Conservation (phyloP, 30 jellyfish, hydroid and myxozoan genomes). For the Phacellophora camtschatica region DNA sequence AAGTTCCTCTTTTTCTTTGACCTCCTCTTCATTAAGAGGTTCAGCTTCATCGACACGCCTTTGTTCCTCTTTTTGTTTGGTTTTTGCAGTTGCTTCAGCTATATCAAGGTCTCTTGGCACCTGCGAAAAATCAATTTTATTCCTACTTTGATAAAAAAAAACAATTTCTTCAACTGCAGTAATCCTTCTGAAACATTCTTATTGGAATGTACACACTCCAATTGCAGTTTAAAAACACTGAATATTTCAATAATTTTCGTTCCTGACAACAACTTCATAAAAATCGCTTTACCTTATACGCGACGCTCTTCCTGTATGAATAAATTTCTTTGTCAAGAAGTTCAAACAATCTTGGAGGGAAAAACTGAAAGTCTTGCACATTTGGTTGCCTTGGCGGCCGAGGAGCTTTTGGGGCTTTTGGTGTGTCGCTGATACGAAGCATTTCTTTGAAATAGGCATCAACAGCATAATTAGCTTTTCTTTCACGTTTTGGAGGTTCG, state of each 20-base stretch:
- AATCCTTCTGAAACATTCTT: no score
- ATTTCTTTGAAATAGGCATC: slow-evolving; percentile 95
- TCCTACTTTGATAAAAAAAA: no score
- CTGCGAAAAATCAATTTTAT: slow-evolving; percentile 40
- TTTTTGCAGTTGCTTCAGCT: slow-evolving; percentile 86
- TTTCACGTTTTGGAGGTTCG: slow-evolving; percentile 99
- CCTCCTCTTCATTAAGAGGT: slow-evolving; percentile 96
- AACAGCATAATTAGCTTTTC: slow-evolving; percentile 98
- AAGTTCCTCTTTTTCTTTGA: slow-evolving; percentile 90
- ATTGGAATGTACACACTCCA: no score
- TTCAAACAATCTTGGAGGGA: slow-evolving; percentile 97
- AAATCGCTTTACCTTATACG: slow-evolving; percentile 91
- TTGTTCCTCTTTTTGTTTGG: slow-evolving; percentile 89
- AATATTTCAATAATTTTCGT: no score
- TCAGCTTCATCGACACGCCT: slow-evolving; percentile 90
- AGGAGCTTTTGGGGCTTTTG: slow-evolving; percentile 97
- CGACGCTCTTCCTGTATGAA: slow-evolving; percentile 87
- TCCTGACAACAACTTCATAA: no score
- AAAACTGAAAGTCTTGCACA: slow-evolving; percentile 98
- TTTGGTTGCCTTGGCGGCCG: slow-evolving; percentile 98
- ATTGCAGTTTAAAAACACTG: no score
- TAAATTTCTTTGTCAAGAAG: slow-evolving; percentile 89
- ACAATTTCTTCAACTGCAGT: no score
- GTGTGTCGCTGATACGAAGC: slow-evolving; percentile 89
- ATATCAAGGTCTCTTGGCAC: slow-evolving; percentile 92